phyloP scores from a whole-genome alignment of 2,888 invertebrate genomes.

The Pollenia labialis region DNA sequence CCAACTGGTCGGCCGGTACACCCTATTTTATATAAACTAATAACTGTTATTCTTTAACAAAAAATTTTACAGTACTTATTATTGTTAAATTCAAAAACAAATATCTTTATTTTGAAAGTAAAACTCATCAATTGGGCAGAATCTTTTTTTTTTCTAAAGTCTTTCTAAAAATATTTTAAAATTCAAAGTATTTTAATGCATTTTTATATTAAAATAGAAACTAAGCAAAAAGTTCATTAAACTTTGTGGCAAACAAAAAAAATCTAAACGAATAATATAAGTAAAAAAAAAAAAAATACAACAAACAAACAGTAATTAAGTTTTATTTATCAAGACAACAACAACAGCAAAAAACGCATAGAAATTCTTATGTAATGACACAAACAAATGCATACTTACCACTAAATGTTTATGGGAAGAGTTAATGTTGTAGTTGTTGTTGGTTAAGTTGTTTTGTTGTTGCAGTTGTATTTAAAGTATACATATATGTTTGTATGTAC shows the following conservation, averaged over 20 bases:
- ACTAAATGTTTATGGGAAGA: constrained; percentile 19
- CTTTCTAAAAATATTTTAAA: constrained; percentile 34
- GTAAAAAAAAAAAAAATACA: constrained; percentile 33
- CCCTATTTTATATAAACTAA: too few relatives aligned
- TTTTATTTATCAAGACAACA: constrained; percentile 67
- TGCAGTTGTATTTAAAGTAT: constrained; percentile 53
- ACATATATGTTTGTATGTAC: constrained; percentile 69
- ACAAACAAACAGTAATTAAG: constrained; percentile 68
- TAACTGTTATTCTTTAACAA: background rate
- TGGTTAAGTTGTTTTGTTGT: constrained; percentile 31
- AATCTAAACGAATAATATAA: constrained; percentile 25
- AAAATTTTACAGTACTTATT: background rate
- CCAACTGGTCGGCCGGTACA: too few relatives aligned
- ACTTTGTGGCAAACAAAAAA: constrained; percentile 51
- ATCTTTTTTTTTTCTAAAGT: constrained; percentile 24
- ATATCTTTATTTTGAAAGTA: background rate
- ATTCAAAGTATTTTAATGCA: constrained; percentile 45
- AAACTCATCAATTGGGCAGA: constrained; percentile 21
- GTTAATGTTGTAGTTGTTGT: background rate
- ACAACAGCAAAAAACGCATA: constrained; percentile 47
- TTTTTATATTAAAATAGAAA: constrained; percentile 17
- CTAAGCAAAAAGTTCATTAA: constrained; percentile 53
- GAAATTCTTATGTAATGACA: constrained; percentile 73
- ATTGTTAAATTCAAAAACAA: background rate
- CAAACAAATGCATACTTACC: constrained; percentile 37